These are phyloP conservation scores for Paedocypris micromegethes DNA, from an alignment of 2,797 vertebrate species.

Conservation along the genomic window DNA sequence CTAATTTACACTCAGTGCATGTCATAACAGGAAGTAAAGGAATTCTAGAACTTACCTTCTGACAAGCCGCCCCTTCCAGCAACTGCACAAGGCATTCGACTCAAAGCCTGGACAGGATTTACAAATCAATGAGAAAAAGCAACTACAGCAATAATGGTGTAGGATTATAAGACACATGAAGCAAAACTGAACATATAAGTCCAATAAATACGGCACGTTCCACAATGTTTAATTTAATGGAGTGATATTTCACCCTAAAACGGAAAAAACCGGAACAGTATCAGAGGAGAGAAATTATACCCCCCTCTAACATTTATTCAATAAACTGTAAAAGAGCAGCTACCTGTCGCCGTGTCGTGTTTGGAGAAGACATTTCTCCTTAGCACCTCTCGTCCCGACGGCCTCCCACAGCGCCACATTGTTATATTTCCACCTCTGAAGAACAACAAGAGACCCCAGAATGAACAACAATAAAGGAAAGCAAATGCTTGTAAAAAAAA, in stretches of 20 bases:
- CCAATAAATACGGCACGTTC: too few species aligned
- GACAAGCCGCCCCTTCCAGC: too few species aligned
- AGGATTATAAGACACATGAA: too few species aligned
- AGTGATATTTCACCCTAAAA: too few species aligned
- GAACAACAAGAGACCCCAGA: neutral
- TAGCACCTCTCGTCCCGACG: conserved; percentile 20
- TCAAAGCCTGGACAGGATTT: too few species aligned
- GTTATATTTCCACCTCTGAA: conserved; percentile 14
- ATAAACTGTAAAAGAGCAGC: neutral
- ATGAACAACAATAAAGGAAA: neutral
- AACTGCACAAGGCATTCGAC: too few species aligned
- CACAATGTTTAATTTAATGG: too few species aligned
- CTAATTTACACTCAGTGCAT: neutral
- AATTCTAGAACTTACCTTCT: conserved; percentile 47
- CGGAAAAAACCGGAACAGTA: neutral
- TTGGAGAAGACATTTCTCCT: conserved; percentile 23
- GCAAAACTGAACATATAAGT: too few species aligned
- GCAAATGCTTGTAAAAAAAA: neutral
- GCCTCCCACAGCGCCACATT: conserved; percentile 45
- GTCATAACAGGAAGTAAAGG: neutral
- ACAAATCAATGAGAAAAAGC: too few species aligned
- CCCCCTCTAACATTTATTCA: neutral
- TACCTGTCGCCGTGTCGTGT: conserved; percentile 19
- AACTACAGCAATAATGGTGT: too few species aligned
- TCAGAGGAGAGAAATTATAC: too few species aligned